Evolutionary conservation across 2,113 vertebrate genomes (phyloP), one percentile per base, ranked within the genome.

Genomic region (Petroica traversi): DNA sequence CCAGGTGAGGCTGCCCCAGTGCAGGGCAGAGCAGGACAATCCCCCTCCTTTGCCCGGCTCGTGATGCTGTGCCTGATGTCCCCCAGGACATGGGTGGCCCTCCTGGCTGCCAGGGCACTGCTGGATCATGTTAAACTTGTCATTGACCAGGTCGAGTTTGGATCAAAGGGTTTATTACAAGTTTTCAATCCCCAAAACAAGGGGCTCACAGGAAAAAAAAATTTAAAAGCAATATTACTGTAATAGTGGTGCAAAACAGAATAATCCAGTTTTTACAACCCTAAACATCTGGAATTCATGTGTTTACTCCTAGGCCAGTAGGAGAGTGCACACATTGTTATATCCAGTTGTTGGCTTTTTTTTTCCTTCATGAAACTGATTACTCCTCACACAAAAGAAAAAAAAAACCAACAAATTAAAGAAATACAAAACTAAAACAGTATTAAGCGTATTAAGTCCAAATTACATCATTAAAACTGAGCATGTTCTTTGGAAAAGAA

Each of bases 1-100:
- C 0, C 5, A 73, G 40, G 2, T 46, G 57, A 73, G 40, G 28
- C 48, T 0, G 5, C 9, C 23, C 58, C 49, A 84, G 58, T 0
- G 1, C 48, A 72, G 80, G 36, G 67, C 79, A 55, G 49, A 46
- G 23, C 2, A 0, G 59, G 49, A 55, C 41, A 85, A 40, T 74
- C n/a, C n/a, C n/a, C 68, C n/a, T 74, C n/a, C 49, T 29, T 55
- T 19, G 12, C 41, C 49, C 0, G 0, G 18, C 68, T 74, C 13
- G 34, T 25, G n/a, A 29, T 74, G 69, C 51, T 85, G 59, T 0
- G 3, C 61, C 41, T 57, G 41, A 34, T 17, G 40, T 3, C 0
- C 9, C 34, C 34, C 20, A 17, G 36, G 31, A 38, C 29, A n/a
- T 0, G 1, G 12, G 2, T 36, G 59, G 5, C 31, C 24, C 51